These are phyloP conservation scores for Melanostigma gelatinosum DNA, from an alignment of 2,113 vertebrate genomes.

Conservation along the genomic window DNA sequence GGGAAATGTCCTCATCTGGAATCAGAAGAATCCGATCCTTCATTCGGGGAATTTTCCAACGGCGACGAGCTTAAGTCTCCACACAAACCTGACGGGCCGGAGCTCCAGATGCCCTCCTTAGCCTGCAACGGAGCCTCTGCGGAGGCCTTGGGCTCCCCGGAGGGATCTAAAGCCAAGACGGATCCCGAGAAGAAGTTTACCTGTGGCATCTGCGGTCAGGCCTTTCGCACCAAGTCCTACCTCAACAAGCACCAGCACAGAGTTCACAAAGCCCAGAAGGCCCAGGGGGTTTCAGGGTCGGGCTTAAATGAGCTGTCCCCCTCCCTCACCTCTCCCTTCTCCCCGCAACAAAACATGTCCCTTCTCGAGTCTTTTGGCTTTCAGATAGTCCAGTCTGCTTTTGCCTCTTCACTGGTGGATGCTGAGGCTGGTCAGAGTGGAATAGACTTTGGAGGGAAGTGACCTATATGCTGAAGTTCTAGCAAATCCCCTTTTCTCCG, in stretches of 20 bases:
- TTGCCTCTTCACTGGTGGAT: conserved; percentile 95
- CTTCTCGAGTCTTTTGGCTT: conserved; percentile 98
- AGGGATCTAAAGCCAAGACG: conserved; percentile 90
- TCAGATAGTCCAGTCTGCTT: conserved; percentile 99
- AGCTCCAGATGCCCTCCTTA: conserved; percentile 85
- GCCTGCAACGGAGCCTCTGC: conserved; percentile 86
- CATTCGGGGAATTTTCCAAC: conserved; percentile 93
- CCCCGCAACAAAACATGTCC: conserved; percentile 99
- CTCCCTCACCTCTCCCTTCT: conserved; percentile 92
- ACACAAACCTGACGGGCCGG: conserved; percentile 90
- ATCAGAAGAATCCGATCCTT: conserved; percentile 93
- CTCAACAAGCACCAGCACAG: conserved; percentile 99
- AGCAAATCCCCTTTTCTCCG: conserved; percentile 37
- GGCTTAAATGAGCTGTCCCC: conserved; percentile 89
- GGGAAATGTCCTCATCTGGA: conserved; percentile 97
- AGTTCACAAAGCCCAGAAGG: conserved; percentile 91
- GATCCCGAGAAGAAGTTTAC: conserved; percentile 95
- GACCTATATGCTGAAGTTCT: conserved; percentile 65
- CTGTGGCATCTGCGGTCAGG: conserved; percentile 94
- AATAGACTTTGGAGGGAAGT: conserved; percentile 93
- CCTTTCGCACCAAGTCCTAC: conserved; percentile 99
- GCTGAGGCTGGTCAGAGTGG: conserved; percentile 93
- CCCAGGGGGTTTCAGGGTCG: conserved; percentile 65
- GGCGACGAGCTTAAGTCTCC: conserved; percentile 93
- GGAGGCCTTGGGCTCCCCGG: conserved; percentile 74